phyloP scores from a whole-genome alignment of 2,888 invertebrate genomes.

The Incurvaria masculella region DNA sequence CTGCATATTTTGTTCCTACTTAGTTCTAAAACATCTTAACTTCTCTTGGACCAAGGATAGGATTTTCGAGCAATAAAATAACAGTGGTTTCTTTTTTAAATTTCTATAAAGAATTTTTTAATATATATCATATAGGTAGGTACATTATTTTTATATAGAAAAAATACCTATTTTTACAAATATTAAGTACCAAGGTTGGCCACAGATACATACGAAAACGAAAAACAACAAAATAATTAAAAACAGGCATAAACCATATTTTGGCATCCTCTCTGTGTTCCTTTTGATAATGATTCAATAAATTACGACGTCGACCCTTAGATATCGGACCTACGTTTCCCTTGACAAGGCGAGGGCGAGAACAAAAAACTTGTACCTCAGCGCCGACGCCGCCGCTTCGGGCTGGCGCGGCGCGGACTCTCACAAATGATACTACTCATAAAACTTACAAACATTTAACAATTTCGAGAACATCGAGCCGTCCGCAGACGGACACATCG shows the following conservation, averaged over 20 bases:
- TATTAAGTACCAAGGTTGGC: conserved; percentile 55
- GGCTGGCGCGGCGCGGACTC: conserved; percentile 22
- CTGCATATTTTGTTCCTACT: too few relatives aligned
- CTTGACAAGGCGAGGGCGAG: conserved; percentile 15
- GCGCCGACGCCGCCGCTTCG: conserved; percentile 16
- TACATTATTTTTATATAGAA: conserved; percentile 54
- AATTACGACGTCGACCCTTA: too few relatives aligned
- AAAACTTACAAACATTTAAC: neutral
- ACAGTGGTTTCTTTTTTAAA: conserved; percentile 34
- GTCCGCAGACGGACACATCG: neutral
- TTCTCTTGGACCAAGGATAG: too few relatives aligned
- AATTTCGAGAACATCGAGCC: neutral
- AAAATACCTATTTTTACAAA: conserved; percentile 55
- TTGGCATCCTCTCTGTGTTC: conserved; percentile 53
- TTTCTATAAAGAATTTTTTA: conserved; percentile 53
- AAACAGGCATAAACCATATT: conserved; percentile 54
- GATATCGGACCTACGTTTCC: conserved; percentile 33
- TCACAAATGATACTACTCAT: conserved; percentile 16
- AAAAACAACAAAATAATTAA: conserved; percentile 54
- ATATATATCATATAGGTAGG: conserved; percentile 52
- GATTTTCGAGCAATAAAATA: conserved; percentile 1
- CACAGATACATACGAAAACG: conserved; percentile 53
- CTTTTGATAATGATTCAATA: conserved; percentile 43
- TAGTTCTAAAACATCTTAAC: too few relatives aligned
- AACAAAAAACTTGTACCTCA: conserved; percentile 8